These are phyloP conservation scores for Spilarctia lutea DNA, from an alignment of 2,888 invertebrate genomes.

Conservation along the genomic window DNA sequence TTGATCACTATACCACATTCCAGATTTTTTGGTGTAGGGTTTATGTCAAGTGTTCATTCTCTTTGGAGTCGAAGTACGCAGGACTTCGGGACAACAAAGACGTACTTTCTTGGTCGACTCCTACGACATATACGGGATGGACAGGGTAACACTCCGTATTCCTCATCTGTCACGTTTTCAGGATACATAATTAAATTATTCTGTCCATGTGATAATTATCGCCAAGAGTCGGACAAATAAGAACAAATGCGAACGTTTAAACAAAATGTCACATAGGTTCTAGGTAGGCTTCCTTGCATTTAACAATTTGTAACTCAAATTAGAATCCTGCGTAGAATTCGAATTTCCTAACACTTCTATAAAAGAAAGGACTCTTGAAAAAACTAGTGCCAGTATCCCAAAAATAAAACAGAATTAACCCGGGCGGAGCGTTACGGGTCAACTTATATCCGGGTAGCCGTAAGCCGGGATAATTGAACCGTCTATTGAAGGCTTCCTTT, in stretches of 20 bases:
- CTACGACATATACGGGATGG: background rate
- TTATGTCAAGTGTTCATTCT: no score
- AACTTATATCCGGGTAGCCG: conserved; percentile 34
- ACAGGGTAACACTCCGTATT: no score
- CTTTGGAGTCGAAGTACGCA: no score
- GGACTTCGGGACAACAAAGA: no score
- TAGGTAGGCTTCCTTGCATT: background rate
- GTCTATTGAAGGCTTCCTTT: conserved; percentile 48
- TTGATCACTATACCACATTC: no score
- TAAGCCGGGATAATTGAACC: conserved; percentile 38
- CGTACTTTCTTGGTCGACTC: no score
- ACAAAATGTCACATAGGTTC: background rate
- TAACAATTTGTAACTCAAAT: background rate
- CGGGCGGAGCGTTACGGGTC: conserved; percentile 28
- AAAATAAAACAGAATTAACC: conserved; percentile 45
- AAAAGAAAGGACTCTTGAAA: conserved; percentile 28
- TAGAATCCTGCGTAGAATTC: background rate
- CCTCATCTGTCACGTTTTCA: no score
- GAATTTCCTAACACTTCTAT: background rate
- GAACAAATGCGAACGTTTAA: background rate
- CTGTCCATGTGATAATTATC: no score
- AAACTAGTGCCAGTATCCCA: conserved; percentile 15
- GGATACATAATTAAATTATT: no score
- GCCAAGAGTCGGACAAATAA: background rate
- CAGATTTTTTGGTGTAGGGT: no score